Evolutionary conservation across 2,888 invertebrate genomes (phyloP).

Genomic region (Chaetogeoica ovagalla): DNA sequence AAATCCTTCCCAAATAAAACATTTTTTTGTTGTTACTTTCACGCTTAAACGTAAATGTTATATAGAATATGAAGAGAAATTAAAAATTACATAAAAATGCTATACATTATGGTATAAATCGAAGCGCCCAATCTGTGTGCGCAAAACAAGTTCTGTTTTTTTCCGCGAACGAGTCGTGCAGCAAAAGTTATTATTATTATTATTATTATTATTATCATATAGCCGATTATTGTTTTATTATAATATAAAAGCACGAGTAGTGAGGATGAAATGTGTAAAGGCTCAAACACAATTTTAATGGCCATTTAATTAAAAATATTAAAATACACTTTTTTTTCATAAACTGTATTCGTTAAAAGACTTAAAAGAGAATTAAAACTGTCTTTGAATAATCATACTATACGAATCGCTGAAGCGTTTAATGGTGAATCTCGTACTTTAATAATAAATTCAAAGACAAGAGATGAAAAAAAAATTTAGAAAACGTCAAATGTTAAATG

Average conservation of each 20-base stretch:
- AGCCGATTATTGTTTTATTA: no score
- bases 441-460: not conserved
- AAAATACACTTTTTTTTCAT: not conserved
- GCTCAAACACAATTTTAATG: not conserved
- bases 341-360: not conserved
- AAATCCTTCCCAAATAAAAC: no score
- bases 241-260: not conserved
- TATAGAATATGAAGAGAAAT: no score
- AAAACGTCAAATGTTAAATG: not conserved
- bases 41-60: no score
- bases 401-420: not conserved
- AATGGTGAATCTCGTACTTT: not conserved
- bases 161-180: no score
- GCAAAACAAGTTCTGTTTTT: no score
- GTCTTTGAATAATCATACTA: not conserved
- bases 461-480: not conserved
- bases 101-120: no score
- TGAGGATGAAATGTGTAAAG: not conserved
- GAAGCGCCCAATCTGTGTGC: no score
- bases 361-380: not conserved
- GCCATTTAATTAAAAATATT: not conserved
- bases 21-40: no score
- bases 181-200: no score
- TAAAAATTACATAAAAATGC: no score
- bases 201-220: no score